Evolutionary conservation across 1,140 invertebrate species (phyloP).

Genomic region (Papilio polyxenes): DNA sequence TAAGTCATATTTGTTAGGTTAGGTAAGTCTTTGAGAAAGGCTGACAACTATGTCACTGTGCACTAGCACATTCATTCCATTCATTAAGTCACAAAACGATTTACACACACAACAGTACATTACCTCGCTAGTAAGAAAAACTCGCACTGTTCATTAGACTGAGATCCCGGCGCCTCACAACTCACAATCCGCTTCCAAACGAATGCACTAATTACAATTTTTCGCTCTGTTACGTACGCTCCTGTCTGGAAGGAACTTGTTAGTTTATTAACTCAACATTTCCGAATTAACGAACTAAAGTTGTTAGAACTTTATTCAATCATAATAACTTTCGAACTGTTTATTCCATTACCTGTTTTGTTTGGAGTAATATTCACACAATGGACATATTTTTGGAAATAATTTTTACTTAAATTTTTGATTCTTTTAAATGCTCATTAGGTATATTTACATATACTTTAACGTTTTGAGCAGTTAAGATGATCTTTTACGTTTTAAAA

Average conservation of each 20-base stretch:
- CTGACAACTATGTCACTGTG: too few species aligned
- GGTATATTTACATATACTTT: not conserved
- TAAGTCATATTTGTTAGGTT: too few species aligned
- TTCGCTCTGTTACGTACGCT: slow-evolving; percentile 42
- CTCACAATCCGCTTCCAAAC: slow-evolving; percentile 41
- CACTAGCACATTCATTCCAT: not conserved
- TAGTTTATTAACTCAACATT: slow-evolving; percentile 27
- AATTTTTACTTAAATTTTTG: too few species aligned
- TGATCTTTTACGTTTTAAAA: not conserved
- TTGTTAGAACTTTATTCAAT: not conserved
- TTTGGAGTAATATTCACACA: not conserved
- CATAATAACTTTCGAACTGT: slow-evolving; percentile 1
- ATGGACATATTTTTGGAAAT: not conserved
- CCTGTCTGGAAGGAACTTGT: slow-evolving; percentile 9
- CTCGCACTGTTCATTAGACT: slow-evolving; percentile 41
- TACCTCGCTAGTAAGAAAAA: slow-evolving; percentile 29
- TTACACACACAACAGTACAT: not conserved
- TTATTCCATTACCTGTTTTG: not conserved
- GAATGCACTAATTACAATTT: slow-evolving; percentile 47
- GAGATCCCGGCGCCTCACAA: not conserved
- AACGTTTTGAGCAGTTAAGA: not conserved
- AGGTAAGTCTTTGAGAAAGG: not conserved
- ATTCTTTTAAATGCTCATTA: too few species aligned
- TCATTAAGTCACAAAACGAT: slow-evolving; percentile 1
- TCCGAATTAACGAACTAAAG: slow-evolving; percentile 14